phyloP scores from a whole-genome alignment of 1,140 invertebrate genomes.

The Galleria mellonella region DNA sequence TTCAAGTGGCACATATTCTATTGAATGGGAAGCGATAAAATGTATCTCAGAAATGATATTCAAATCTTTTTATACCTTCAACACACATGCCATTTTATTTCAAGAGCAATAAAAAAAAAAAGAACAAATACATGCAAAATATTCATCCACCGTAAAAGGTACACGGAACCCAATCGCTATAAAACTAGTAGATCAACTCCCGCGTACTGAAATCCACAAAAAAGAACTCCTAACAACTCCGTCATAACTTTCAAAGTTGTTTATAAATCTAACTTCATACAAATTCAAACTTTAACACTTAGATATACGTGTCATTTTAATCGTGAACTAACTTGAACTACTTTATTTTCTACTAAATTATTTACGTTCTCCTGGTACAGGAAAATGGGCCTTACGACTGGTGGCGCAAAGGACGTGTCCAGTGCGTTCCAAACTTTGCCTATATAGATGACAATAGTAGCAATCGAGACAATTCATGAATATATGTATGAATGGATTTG shows the following conservation, averaged over 20 bases:
- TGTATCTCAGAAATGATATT: too few relatives aligned
- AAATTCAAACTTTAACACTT: neutral
- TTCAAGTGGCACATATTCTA: too few relatives aligned
- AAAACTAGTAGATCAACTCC: neutral
- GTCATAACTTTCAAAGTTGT: neutral
- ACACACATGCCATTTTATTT: neutral
- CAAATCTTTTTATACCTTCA: too few relatives aligned
- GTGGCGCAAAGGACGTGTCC: too few relatives aligned
- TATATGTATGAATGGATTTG: slow-evolving; percentile 15
- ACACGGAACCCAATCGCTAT: neutral
- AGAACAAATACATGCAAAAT: neutral
- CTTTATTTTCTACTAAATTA: too few relatives aligned
- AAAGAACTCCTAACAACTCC: slow-evolving; percentile 3
- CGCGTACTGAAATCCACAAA: slow-evolving; percentile 2
- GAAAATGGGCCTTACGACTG: too few relatives aligned
- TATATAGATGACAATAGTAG: slow-evolving; percentile 9
- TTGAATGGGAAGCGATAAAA: too few relatives aligned
- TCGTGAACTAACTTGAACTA: neutral
- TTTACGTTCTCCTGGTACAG: too few relatives aligned
- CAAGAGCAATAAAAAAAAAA: neutral
- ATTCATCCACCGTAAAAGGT: neutral
- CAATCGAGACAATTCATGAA: slow-evolving; percentile 17
- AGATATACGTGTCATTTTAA: neutral
- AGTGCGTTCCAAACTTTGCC: neutral
- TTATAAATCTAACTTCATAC: neutral